These are phyloP conservation scores for Zonitis immaculata DNA, from an alignment of 2,888 invertebrate genomes.

Conservation along the genomic window DNA sequence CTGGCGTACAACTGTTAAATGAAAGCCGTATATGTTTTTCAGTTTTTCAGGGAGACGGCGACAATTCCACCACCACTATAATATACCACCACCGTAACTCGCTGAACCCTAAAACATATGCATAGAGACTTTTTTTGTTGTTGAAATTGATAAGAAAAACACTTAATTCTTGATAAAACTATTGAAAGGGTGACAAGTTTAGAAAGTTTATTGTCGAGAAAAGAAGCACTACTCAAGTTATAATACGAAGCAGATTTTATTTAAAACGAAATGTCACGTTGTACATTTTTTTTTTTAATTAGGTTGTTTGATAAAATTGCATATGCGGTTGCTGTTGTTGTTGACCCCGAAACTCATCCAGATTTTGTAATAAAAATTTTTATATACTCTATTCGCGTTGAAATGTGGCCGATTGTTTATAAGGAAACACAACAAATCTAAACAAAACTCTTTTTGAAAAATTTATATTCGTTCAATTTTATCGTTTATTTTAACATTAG, in stretches of 20 bases:
- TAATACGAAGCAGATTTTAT: no score
- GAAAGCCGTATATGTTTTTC: background rate
- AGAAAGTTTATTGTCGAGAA: no score
- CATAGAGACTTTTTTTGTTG: background rate
- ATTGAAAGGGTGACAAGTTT: no score
- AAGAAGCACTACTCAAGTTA: no score
- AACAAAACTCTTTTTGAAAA: background rate
- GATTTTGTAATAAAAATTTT: constrained; percentile 9
- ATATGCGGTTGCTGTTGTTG: background rate
- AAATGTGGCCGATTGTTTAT: constrained; percentile 12
- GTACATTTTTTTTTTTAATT: background rate
- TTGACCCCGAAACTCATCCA: background rate
- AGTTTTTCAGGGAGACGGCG: background rate
- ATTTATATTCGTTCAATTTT: background rate
- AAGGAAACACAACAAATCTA: background rate
- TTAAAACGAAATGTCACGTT: background rate
- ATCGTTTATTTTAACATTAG: background rate
- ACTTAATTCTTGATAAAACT: no score
- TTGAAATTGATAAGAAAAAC: no score
- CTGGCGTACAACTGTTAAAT: background rate
- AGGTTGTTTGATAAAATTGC: background rate
- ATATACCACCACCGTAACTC: background rate
- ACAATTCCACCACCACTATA: background rate
- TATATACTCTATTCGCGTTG: constrained; percentile 7
- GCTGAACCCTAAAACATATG: no score